A percentile compares a stretch with the other conserved stretches of the same genome.
Evolutionary conservation across 2,888 invertebrate genomes (phyloP).

Genomic region (Mythimna vitellina): DNA sequence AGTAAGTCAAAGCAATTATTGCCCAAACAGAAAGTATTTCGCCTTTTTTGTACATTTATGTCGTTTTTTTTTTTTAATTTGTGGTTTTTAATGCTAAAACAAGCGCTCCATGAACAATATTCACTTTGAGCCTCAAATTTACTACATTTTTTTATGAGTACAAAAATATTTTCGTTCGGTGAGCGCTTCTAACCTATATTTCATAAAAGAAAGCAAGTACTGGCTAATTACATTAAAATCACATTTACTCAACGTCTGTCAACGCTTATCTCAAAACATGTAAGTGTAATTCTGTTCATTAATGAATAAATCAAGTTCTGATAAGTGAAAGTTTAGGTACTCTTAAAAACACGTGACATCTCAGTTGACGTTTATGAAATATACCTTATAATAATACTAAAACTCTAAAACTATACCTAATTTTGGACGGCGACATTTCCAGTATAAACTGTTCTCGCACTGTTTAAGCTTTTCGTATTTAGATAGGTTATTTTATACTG

Average conservation of each 20-base stretch:
- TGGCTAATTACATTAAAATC: not conserved
- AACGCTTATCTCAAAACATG: not conserved
- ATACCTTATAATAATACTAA: not conserved
- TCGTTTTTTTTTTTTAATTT: too few species aligned
- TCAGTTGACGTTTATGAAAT: not conserved
- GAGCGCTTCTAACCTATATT: too few species aligned
- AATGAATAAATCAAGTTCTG: not conserved
- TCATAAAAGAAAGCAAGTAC: not conserved
- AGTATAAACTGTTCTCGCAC: not conserved
- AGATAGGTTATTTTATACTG: not conserved
- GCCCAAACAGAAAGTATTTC: too few species aligned
- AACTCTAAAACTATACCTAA: slow-evolving; percentile 1
- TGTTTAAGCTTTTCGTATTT: not conserved
- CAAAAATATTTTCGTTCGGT: too few species aligned
- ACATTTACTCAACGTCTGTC: not conserved
- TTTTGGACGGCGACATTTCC: not conserved
- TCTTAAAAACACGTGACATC: not conserved
- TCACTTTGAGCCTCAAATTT: too few species aligned
- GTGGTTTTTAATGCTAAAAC: too few species aligned
- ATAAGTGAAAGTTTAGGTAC: slow-evolving; percentile 25
- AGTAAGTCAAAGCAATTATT: too few species aligned
- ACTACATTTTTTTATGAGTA: too few species aligned
- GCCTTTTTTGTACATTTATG: too few species aligned
- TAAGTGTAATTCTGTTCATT: not conserved
- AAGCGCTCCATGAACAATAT: too few species aligned